A percentile compares a stretch with the other conserved stretches of the same genome.
Conservation (phyloP, 2,113 vertebrate species). For the Microcebus murinus region DNA sequence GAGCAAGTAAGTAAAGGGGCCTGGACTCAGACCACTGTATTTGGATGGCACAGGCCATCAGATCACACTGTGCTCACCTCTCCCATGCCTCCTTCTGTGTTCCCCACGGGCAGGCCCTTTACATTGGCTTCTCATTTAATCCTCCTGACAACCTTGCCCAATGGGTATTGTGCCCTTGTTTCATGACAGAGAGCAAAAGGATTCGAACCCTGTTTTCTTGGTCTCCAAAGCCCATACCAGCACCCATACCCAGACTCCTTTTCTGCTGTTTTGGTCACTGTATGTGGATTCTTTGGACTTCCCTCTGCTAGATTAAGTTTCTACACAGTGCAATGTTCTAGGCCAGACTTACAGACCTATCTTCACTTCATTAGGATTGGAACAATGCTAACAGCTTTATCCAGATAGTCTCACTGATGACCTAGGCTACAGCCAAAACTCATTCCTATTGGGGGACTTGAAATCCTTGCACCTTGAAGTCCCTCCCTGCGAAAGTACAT, state of each 20-base stretch:
- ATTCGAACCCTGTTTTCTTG: neutral
- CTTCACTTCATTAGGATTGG: neutral
- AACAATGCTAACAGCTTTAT: neutral
- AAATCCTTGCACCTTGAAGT: neutral
- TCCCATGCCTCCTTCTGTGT: rapidly evolving
- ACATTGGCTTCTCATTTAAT: neutral
- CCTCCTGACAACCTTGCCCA: neutral
- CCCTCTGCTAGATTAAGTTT: neutral
- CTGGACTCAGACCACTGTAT: neutral
- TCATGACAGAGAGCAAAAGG: neutral
- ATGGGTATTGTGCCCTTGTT: neutral
- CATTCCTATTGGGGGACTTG: neutral
- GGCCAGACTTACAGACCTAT: neutral
- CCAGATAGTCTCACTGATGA: neutral
- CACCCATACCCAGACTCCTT: neutral
- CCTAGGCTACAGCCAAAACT: neutral
- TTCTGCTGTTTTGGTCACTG: neutral
- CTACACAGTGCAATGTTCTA: neutral
- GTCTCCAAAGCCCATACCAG: neutral
- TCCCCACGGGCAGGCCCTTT: neutral
- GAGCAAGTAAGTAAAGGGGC: neutral
- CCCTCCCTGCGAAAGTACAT: rapidly evolving
- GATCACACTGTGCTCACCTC: neutral
- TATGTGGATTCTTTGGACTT: neutral
- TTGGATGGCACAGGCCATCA: neutral